phyloP scores from a whole-genome alignment of 2,113 vertebrate species.

The Clarias gariepinus region DNA sequence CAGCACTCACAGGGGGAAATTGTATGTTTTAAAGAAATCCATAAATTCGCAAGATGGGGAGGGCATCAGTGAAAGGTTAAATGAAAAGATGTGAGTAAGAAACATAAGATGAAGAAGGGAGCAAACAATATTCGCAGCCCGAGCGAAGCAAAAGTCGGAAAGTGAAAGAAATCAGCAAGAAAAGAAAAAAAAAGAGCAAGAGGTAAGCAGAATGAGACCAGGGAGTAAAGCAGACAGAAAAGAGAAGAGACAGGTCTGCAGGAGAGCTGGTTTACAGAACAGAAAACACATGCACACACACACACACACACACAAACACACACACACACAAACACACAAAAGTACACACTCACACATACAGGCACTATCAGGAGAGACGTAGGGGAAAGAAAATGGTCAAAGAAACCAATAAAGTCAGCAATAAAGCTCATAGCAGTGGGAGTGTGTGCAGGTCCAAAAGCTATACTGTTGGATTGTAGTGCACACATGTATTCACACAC shows the following conservation, averaged over 20 bases:
- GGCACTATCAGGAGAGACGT: constrained; percentile 26
- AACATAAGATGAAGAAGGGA: background rate
- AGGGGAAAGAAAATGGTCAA: constrained; percentile 44
- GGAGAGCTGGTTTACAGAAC: constrained; percentile 43
- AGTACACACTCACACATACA: constrained; percentile 1
- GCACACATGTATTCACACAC: background rate
- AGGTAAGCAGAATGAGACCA: background rate
- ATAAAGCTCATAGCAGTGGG: constrained; percentile 43
- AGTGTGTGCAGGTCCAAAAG: constrained; percentile 13
- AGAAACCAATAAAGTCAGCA: constrained; percentile 50
- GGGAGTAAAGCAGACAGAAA: constrained; percentile 8
- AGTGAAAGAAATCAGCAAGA: constrained; percentile 56
- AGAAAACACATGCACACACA: constrained; percentile 13
- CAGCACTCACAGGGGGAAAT: background rate
- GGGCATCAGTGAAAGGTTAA: constrained; percentile 50
- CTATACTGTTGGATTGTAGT: background rate
- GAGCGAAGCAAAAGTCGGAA: background rate
- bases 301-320: background rate
- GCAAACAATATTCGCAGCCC: constrained; percentile 35
- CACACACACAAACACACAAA: background rate
- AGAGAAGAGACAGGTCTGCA: constrained; percentile 28
- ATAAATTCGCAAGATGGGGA: constrained; percentile 26
- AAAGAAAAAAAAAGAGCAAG: constrained; percentile 62
- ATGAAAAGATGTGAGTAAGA: background rate
- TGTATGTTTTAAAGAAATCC: background rate